phyloP scores from a whole-genome alignment of 2,888 invertebrate species.

The Pachliopta kotzebuea region DNA sequence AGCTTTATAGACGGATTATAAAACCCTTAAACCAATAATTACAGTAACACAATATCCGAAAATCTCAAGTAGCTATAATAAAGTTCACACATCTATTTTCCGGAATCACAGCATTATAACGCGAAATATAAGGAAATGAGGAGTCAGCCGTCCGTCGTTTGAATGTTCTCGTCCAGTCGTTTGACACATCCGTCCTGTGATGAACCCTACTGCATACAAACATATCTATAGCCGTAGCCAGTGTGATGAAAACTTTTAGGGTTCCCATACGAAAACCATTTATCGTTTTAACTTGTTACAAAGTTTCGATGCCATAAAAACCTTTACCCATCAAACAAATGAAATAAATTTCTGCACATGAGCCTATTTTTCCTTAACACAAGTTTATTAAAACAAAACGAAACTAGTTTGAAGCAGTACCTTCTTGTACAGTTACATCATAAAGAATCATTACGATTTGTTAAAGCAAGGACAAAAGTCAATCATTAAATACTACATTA shows the following conservation, averaged over 20 bases:
- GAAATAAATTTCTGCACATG: no score
- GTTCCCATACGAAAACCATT: no score
- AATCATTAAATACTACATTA: neutral
- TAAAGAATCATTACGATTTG: neutral
- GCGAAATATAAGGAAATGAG: slow-evolving; percentile 18
- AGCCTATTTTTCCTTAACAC: neutral
- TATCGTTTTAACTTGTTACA: no score
- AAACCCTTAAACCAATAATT: no score
- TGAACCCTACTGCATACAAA: slow-evolving; percentile 35
- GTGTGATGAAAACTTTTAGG: no score
- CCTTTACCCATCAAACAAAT: no score
- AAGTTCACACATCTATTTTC: neutral
- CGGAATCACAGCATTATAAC: slow-evolving; percentile 16
- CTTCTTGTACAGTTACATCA: slow-evolving; percentile 3
- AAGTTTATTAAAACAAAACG: neutral
- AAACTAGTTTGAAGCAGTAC: slow-evolving; percentile 1
- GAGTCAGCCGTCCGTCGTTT: slow-evolving; percentile 41
- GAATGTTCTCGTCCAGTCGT: slow-evolving; percentile 50
- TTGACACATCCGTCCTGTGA: slow-evolving; percentile 59
- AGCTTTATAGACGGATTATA: no score
- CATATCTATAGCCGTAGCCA: no score
- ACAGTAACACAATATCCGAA: no score
- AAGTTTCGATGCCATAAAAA: no score
- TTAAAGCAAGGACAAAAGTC: slow-evolving; percentile 1
- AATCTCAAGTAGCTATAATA: no score